These are phyloP conservation scores for Heliconius erato DNA, from an alignment of 2,888 invertebrate species.

Conservation along the genomic window DNA sequence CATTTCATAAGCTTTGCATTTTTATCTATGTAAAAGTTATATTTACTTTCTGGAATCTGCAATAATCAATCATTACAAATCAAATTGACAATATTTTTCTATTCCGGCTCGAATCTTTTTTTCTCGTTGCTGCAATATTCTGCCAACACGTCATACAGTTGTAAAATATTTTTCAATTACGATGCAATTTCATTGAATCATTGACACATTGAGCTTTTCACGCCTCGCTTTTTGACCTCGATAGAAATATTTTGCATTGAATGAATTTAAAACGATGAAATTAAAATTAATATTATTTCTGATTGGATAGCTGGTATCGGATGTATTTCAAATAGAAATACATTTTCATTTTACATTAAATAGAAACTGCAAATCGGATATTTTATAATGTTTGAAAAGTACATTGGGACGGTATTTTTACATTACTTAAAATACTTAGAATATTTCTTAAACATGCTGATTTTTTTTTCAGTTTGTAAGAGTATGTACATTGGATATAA, in stretches of 20 bases:
- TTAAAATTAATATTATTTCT: constrained; percentile 3
- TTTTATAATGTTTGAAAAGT: neutral
- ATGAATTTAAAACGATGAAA: constrained; percentile 21
- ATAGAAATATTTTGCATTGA: constrained; percentile 50
- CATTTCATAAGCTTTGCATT: too few species aligned
- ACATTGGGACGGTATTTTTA: neutral
- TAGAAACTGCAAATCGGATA: neutral
- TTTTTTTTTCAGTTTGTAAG: too few species aligned
- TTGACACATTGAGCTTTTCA: constrained; percentile 39
- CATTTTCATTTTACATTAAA: neutral
- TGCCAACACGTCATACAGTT: constrained; percentile 42
- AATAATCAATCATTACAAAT: constrained; percentile 27
- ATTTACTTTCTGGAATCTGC: neutral
- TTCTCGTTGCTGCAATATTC: constrained; percentile 34
- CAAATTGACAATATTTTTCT: constrained; percentile 27
- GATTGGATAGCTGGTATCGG: constrained; percentile 14
- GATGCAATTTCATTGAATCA: constrained; percentile 41
- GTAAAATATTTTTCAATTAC: constrained; percentile 43
- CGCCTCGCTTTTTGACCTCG: constrained; percentile 50
- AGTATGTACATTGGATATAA: too few species aligned
- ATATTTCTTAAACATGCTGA: neutral
- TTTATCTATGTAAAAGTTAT: constrained; percentile 11
- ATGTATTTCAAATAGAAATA: neutral
- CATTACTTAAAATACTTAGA: neutral
- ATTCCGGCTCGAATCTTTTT: constrained; percentile 23